Evolutionary conservation across 2,797 vertebrate genomes (phyloP), one percentile per base, ranked within the genome.

Genomic region (Bovichtus variegatus): DNA sequence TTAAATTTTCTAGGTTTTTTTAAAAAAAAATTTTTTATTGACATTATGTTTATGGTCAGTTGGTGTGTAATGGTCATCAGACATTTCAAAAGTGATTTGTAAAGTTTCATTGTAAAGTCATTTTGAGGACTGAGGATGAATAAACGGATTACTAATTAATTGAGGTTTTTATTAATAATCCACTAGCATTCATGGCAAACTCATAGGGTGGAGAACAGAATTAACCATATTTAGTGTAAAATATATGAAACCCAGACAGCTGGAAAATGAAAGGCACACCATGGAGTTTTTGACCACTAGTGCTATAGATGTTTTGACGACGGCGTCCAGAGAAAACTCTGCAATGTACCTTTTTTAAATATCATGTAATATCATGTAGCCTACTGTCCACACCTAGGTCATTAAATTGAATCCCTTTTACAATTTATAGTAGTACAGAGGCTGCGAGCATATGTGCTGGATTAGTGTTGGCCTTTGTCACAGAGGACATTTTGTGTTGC

Each of bases 111-210:
- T 43, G 7, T 40, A 64, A 60, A 74, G 44, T 9, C 15, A 49
- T 40, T 46, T 34, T 54, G 5, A 53, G 12, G 18, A 55, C 41
- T 44, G 15, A 43, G n/a, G n/a, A 76, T 46, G 36, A 59, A 74
- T 65, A 21, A 79, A 51, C 40, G 3, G 19, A 55, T 71, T 44
- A 53, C 23, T 29, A 36, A 65, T 47, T 68, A 27, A 63, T 47
- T 38, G n/a, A 0, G 25, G 2, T 18, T 51, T 31, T 71, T 70
- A n/a, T n/a, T 13, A 61, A 68, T 74, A 55, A 76, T 71, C 74
- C 15, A 74, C 19, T 2, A 25, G 6, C 23, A 34, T 64, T 44
- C 73, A 76, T 78, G 41, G 68, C 18, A 74, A 51, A 68, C 46
- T 44, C 47, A 6, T 9, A 18, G 12, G 31, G 27, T 49, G 15